Base-by-base conservation (phyloP, 2,888 invertebrate genomes). In the Stenoptilia bipunctidactyla region DNA sequence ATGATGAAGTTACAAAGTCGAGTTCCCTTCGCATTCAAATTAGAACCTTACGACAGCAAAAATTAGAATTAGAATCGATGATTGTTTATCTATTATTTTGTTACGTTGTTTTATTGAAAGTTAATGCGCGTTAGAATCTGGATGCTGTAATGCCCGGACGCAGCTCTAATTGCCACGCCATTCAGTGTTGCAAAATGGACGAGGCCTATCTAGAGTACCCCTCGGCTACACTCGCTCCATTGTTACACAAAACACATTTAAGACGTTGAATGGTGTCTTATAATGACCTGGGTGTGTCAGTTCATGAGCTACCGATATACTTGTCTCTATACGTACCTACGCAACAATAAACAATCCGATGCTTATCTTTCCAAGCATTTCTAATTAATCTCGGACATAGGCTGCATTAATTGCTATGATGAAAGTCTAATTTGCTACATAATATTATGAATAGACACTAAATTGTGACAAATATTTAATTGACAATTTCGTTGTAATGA, bases 81-180 rank as follows among this genome's bases (percentile, higher is more conserved):
- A n/a, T 2, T 9, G 30, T 30, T 8, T 30, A 8, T 12, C n/a
- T 30, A n/a, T 30, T 30, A 30, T 30, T 30, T 30, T 45, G 49
- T 44, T 51, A 35, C 36, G 44, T 40, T 56, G 40, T 56, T 56
- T 46, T 15, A 43, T 41, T 40, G 42, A 43, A 40, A 42, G 42
- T 38, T 35, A 44, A 46, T 59, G 57, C 64, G 73, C 68, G 71
- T 75, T 76, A 68, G 70, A 72, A 74, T 79, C 75, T 74, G 79
- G 80, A 77, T 79, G 76, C 76, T 71, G 77, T 73, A 74, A 76
- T 58, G 66, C 61, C 68, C 71, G 74, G 74, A 75, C 70, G 69
- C 66, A 56, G 66, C 51, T 77, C 79, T 79, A 80, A 82, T 83
- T 82, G 77, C 73, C 65, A 55, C 64, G 66, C 71, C 63, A 70